Evolutionary conservation across 2,888 invertebrate species (phyloP).

Genomic region (Volucella bombylans): DNA sequence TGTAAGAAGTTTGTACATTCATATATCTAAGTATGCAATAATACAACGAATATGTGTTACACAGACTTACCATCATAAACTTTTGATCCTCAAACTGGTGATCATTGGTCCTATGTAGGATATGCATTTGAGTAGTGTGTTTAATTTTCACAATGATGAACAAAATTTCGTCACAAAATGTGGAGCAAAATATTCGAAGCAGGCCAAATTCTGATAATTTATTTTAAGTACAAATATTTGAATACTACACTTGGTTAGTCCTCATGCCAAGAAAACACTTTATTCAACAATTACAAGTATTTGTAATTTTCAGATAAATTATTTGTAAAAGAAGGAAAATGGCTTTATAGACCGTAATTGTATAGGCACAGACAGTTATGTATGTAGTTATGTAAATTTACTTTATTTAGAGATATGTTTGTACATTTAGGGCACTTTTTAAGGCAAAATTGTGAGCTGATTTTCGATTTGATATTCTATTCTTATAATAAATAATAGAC

Average conservation of each 20-base stretch:
- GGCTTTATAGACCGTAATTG: slow-evolving; percentile 32
- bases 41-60: background rate
- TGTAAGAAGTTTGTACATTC: background rate
- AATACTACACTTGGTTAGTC: slow-evolving; percentile 19
- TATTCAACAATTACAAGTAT: background rate
- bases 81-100: slow-evolving; percentile 82
- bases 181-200: background rate
- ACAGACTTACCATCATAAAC: slow-evolving; percentile 81
- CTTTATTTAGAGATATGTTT: slow-evolving; percentile 22
- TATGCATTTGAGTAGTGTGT: slow-evolving; percentile 80
- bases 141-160: slow-evolving; percentile 73
- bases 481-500: background rate
- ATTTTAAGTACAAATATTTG: slow-evolving; percentile 15
- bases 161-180: slow-evolving; percentile 34
- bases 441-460: slow-evolving; percentile 65
- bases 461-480: slow-evolving; percentile 7
- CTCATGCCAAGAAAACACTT: slow-evolving; percentile 29
- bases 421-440: slow-evolving; percentile 67
- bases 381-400: slow-evolving; percentile 1
- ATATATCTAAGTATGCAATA: background rate
- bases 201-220: slow-evolving; percentile 4
- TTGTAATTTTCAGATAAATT: background rate
- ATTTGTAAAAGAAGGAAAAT: slow-evolving; percentile 10
- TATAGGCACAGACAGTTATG: slow-evolving; percentile 62
- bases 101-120: slow-evolving; percentile 82